Evolutionary conservation across 2,888 invertebrate species (phyloP).

Genomic region (Troglohyphantes excavatus): DNA sequence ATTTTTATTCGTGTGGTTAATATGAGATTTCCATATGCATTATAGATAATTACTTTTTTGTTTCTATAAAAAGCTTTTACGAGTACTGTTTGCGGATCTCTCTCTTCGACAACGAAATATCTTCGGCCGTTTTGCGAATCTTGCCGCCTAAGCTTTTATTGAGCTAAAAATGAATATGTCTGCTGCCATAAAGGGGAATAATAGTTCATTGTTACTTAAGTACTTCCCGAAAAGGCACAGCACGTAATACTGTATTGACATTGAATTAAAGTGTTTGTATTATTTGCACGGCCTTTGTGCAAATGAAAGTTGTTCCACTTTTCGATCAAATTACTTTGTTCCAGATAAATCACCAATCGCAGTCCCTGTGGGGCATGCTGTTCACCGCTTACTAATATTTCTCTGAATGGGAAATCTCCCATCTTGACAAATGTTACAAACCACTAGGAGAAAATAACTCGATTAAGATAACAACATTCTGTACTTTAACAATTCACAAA

Average conservation of each 20-base stretch:
- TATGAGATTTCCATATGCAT: too few species aligned
- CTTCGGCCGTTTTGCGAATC: too few species aligned
- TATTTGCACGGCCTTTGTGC: slow-evolving; percentile 2
- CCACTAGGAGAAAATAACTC: background rate
- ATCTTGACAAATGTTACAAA: background rate
- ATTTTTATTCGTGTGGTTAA: too few species aligned
- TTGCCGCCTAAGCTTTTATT: too few species aligned
- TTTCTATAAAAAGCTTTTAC: too few species aligned
- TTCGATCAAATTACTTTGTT: background rate
- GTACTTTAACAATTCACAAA: too few species aligned
- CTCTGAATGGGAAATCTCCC: background rate
- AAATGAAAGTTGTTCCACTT: slow-evolving; percentile 1
- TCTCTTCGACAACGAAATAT: too few species aligned
- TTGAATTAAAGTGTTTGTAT: background rate
- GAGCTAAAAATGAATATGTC: too few species aligned
- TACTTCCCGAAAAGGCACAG: background rate
- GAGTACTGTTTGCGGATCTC: too few species aligned
- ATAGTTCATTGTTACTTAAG: background rate
- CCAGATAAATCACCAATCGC: background rate
- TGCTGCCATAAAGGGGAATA: too few species aligned
- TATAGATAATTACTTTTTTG: too few species aligned
- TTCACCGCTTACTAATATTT: background rate
- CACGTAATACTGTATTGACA: background rate
- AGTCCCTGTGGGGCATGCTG: background rate
- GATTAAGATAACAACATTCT: background rate